Evolutionary conservation across 1,140 invertebrate genomes (phyloP), one percentile per base, ranked within the genome.

Genomic region (Melitaea cinxia): DNA sequence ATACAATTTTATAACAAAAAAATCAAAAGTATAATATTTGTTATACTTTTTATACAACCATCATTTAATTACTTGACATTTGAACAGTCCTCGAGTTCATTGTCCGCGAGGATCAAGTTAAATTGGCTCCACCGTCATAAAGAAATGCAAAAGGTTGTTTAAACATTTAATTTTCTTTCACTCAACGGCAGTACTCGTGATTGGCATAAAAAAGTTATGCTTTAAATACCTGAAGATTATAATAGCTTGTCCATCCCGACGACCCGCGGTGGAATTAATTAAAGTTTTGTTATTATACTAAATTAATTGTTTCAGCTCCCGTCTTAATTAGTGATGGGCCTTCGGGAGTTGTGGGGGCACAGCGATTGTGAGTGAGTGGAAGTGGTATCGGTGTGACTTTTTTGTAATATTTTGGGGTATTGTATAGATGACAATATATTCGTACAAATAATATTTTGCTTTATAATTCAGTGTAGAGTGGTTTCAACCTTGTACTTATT

Each of bases 281-380:
- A 62, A 62, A 62, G 49, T 62, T 45, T 52, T 62, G 60, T 62
- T 62, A 62, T 62, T 62, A 53, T 54, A 62, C 49, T 26, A 26
- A 62, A 61, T 61, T 28, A 62, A 61, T 61, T 62, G 60, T 62
- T 62, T 19, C 50, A 39, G 42, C 54, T 56, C 54, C 54, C 49
- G 14, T 54, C 60, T 62, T 39, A 53, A 54, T 54, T 30, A 54
- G 60, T 47, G 60, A 39, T 17, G 33, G 23, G 15, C 33, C 21
- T 5, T 33, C 54, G 37, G 54, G 49, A 52, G 19, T 26, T 50
- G 24, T 52, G 9, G 42, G 42, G 42, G 55, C 26, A 26, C 55
- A n/a, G 55, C 24, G 26, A 35, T 17, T 21, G 52, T 30, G 15
- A 19, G 15, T 15, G 10, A 10, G 12, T 15, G 5, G 37, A 24